These are phyloP conservation scores for Pollenia griseotomentosa DNA, from an alignment of 2,888 invertebrate species.

Conservation along the genomic window DNA sequence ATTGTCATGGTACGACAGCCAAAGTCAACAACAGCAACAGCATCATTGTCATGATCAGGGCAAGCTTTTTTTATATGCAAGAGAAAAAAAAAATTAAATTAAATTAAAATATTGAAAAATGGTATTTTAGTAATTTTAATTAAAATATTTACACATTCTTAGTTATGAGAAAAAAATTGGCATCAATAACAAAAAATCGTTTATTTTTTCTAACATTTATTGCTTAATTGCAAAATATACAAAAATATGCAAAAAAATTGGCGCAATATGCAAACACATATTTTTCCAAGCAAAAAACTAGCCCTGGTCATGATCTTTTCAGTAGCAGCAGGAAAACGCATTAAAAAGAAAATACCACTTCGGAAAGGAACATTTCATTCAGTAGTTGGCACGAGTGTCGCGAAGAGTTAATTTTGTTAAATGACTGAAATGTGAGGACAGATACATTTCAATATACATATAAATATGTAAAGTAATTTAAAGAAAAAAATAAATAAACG, in stretches of 20 bases:
- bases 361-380: constrained; percentile 28
- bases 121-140: no score
- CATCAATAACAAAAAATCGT: no score
- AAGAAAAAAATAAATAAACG: constrained; percentile 19
- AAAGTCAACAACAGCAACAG: constrained; percentile 34
- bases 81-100: no score
- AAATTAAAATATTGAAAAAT: no score
- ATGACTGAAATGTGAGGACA: constrained; percentile 70
- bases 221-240: no score
- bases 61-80: no score
- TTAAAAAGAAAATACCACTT: constrained; percentile 3
- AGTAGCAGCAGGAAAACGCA: constrained; percentile 5
- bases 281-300: no score
- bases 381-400: constrained; percentile 72
- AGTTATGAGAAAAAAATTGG: no score
- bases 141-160: no score
- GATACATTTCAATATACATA: constrained; percentile 68
- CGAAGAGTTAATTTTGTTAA: constrained; percentile 72
- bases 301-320: neutral
- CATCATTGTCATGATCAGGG: constrained; percentile 32
- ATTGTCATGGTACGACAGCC: constrained; percentile 51
- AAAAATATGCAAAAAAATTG: no score
- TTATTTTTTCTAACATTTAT: no score
- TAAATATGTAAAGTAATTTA: constrained; percentile 59
- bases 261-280: no score